Evolutionary conservation across 2,113 vertebrate genomes (phyloP), one percentile per base, ranked within the genome.

Genomic region (Corythornis cristatus): DNA sequence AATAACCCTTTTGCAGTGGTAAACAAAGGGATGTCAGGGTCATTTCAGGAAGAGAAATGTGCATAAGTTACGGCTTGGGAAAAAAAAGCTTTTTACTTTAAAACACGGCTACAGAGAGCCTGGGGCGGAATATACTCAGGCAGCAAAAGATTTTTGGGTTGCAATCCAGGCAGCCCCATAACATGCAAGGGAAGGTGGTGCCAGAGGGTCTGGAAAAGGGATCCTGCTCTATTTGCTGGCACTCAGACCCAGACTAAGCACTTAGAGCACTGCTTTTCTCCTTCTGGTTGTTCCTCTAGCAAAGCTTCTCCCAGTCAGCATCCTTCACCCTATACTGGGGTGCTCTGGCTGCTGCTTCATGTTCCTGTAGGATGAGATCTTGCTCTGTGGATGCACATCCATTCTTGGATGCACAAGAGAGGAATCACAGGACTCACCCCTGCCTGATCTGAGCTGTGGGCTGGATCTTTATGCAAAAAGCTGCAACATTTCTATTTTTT

Each of bases 71-170:
- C 2, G 5, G 19, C 64, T 22, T 7, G 4, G 1, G 37, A 37
- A 37, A 42, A 57, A 88, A 42, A 4, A 1, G 0, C 3, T 10
- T 72, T 72, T 85, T 14, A 2, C 61, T 56, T 66, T 35, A 37
- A 45, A 7, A 20, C 7, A 26, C 0, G 2, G 2, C 21, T 73
- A 40, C 3, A 7, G 60, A 3, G 3, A 45, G 61, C 8, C 40
- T 88, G 78, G 43, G 33, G 56, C 53, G 29, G 25, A 28, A 3
- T 25, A 33, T 35, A 21, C 9, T 37, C 1, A 2, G 25, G 53
- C 14, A 71, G 77, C 62, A 80, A 67, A 31, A 80, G 66, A 5
- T n/a, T 28, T 35, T 40, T 29, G 25, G 29, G 25, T 67, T 12
- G 1, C 65, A 57, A 50, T 5, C 15, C 37, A 37, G 37, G 37